Evolutionary conservation across 2,113 vertebrate species (phyloP), one percentile per base, ranked within the genome.

Genomic region (Neolamprologus toae): DNA sequence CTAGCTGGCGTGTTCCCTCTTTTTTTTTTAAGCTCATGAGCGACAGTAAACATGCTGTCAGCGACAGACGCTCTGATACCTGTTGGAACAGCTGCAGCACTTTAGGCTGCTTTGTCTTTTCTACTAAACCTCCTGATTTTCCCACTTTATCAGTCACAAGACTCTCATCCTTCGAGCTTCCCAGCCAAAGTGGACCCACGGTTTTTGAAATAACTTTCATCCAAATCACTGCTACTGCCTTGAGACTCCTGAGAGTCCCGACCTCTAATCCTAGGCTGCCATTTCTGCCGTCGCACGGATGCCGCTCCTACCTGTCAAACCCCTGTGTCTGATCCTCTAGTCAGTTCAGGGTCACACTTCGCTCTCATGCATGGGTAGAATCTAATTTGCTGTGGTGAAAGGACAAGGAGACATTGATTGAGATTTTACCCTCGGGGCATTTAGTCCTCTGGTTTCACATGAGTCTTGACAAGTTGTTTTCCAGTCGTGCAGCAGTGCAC

Each of bases 401-500:
- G 93, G 95, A 97, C 96, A 96, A 96, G 95, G 94, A 96, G 97
- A 97, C 96, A 96, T 96, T 97, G 96, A 97, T 96, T 96, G 95
- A 96, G 95, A 96, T 96, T 92, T 91, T 76, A 88, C 95, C 97
- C 96, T 89, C 66, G 57, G 94, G 97, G 95, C 92, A 90, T 95
- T 95, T 93, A 91, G 93, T 86, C 91, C 88, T 92, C 92, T 95
- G 80, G 92, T 92, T 95, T 95, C 95, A 94, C 95, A 95, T 88
- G 86, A 89, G 87, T 92, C 93, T 92, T 94, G 95, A 96, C 95
- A 94, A 95, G 94, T 96, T 96, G 92, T 96, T 96, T 95, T 94
- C 93, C 92, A 92, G 94, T 92, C 61, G 87, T 92, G 90, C 76
- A 49, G 89, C 68, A 88, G 92, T 84, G 89, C 94, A 81, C 85